Base-by-base conservation (phyloP, 2,113 vertebrate genomes). In the Petroica traversi region DNA sequence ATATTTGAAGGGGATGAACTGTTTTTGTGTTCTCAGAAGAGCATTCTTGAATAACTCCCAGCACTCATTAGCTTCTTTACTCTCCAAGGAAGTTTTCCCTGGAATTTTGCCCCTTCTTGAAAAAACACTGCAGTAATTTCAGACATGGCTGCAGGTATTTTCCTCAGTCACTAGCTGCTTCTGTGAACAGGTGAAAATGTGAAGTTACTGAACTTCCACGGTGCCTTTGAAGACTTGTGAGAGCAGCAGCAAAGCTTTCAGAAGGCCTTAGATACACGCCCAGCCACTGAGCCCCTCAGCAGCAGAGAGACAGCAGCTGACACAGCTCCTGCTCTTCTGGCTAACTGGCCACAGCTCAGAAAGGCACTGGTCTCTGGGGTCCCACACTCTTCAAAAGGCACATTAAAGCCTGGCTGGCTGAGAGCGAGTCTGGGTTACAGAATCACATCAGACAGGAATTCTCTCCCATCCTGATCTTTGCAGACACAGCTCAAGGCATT, bases 261-360 rank as follows among this genome's bases (percentile, higher is more conserved):
- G 14, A 9, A 31, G 31, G 2, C 57, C 31, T 40, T 16, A 20
- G 31, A 7, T 18, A 7, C 0, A 19, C 3, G 40, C 4, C 13
- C 34, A 67, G 51, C 19, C 49, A 19, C 41, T 16, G 20, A 25
- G 40, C 9, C 28, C 33, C 69, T 54, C 45, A 43, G 2, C 58
- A 29, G 33, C 74, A 33, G 34, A 36, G 19, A 23, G 23, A 26
- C 24, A 40, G 12, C 19, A 66, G 19, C 0, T 14, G 12, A 48
- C 5, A 17, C 16, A 69, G 49, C 31, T 76, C 45, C 31, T 11
- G 1, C 15, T 55, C 34, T 28, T 43, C 8, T 8, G 49, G 52
- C n/a, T 17, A n/a, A 17, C 26, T 13, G 34, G 52, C n/a, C 23
- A 24, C 8, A 33, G 31, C 46, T 74, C 45, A 72, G 72, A 29